Percentiles rank a stretch among this genome's conserved stretches.
Conservation (phyloP, 2,888 invertebrate genomes). For the Pteria penguin region DNA sequence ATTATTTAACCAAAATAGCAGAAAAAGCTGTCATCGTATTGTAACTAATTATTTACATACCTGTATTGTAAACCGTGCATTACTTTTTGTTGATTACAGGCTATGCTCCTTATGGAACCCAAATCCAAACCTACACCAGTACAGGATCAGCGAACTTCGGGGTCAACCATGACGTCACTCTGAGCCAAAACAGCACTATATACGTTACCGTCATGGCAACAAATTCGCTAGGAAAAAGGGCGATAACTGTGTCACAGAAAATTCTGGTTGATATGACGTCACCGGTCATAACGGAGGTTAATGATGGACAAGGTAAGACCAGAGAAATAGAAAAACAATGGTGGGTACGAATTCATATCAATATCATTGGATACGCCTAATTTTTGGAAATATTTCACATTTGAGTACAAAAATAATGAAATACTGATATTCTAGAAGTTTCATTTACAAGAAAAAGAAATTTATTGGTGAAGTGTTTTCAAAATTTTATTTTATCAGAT, state of each 20-base stretch:
- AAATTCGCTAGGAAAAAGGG: slow-evolving; percentile 58
- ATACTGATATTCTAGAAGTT: no score
- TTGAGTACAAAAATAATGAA: no score
- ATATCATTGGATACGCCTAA: no score
- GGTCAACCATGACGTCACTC: slow-evolving; percentile 44
- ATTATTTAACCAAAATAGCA: no score
- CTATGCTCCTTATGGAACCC: slow-evolving; percentile 31
- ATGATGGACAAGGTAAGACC: slow-evolving; percentile 53
- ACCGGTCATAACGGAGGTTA: slow-evolving; percentile 51
- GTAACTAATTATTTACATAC: not conserved
- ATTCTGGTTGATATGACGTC: slow-evolving; percentile 61
- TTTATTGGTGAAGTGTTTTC: no score
- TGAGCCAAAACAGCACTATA: slow-evolving; percentile 55
- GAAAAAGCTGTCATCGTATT: no score
- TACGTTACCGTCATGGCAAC: slow-evolving; percentile 62
- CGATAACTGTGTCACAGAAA: slow-evolving; percentile 50
- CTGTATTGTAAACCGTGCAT: not conserved
- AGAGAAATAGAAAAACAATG: no score
- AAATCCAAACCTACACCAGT: slow-evolving; percentile 44
- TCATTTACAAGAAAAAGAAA: no score
- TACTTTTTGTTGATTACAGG: not conserved
- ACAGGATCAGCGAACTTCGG: slow-evolving; percentile 58
- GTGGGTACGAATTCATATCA: no score
- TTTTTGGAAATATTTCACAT: no score
- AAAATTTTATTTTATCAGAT: no score